phyloP scores from a whole-genome alignment of 2,113 vertebrate species.

The Aegotheles bennettii region DNA sequence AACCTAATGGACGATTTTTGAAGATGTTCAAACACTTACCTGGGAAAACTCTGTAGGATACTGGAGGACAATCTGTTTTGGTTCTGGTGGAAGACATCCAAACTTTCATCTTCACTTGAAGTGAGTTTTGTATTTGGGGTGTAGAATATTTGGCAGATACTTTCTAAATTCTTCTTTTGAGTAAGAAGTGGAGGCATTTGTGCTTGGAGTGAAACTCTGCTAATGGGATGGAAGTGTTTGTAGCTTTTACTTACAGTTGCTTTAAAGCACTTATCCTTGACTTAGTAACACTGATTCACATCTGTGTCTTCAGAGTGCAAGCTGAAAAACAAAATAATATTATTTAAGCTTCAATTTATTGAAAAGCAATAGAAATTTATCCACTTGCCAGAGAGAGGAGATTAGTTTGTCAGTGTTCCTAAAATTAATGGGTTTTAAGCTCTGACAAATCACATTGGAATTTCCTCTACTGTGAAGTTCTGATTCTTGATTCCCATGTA shows the following conservation, averaged over 20 bases:
- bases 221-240: not conserved
- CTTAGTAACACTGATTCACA: not conserved
- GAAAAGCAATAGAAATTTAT: not conserved
- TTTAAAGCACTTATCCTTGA: not conserved
- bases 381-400: not conserved
- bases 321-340: not conserved
- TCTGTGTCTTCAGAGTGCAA: not conserved
- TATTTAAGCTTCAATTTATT: not conserved
- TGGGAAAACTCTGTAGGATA: not conserved
- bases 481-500: not conserved
- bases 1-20: not conserved
- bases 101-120: not conserved
- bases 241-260: not conserved
- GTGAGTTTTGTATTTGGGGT: not conserved
- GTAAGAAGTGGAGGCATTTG: not conserved
- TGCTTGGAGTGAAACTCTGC: not conserved
- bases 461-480: conserved; percentile 8
- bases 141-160: not conserved
- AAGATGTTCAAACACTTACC: not conserved
- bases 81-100: not conserved
- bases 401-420: not conserved
- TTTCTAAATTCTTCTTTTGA: not conserved
- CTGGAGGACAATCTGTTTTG: not conserved
- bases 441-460: not conserved
- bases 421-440: not conserved